phyloP scores from a whole-genome alignment of 1,140 invertebrate genomes.

The Caenorhabditis remanei region DNA sequence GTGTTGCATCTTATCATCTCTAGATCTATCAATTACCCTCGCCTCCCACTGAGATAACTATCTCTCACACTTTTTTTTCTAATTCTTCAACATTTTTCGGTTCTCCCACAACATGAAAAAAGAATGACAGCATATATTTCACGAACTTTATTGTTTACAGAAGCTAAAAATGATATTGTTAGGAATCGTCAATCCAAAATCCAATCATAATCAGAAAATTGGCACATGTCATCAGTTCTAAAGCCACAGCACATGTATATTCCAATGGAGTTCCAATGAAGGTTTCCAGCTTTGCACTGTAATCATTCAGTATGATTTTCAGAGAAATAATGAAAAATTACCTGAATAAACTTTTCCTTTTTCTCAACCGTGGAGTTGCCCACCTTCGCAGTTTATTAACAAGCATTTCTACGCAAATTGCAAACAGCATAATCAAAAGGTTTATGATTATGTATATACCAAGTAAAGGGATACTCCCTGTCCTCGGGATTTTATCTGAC shows the following conservation, averaged over 20 bases:
- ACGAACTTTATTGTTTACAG: no score
- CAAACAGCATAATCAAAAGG: not conserved
- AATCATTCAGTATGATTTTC: not conserved
- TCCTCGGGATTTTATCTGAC: constrained; percentile 6
- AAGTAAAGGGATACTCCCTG: not conserved
- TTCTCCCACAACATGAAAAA: no score
- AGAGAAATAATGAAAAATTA: not conserved
- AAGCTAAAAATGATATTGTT: no score
- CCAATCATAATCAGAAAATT: constrained; percentile 7
- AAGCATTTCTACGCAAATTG: not conserved
- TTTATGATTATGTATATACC: not conserved
- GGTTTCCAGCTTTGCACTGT: not conserved
- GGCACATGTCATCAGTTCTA: not conserved
- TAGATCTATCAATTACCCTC: no score
- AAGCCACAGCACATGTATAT: not conserved
- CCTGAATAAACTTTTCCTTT: not conserved
- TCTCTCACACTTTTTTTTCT: no score
- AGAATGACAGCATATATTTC: no score
- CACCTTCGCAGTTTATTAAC: not conserved
- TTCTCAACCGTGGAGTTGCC: not conserved
- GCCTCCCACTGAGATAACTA: no score
- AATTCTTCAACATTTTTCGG: no score
- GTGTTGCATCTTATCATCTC: no score
- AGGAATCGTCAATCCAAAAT: constrained; percentile 9
- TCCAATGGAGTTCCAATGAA: constrained; percentile 11